A percentile compares a stretch with the other conserved stretches of the same genome.
These are phyloP conservation scores for Anhinga rufa DNA, from an alignment of 2,113 vertebrate genomes.

Conservation along the genomic window DNA sequence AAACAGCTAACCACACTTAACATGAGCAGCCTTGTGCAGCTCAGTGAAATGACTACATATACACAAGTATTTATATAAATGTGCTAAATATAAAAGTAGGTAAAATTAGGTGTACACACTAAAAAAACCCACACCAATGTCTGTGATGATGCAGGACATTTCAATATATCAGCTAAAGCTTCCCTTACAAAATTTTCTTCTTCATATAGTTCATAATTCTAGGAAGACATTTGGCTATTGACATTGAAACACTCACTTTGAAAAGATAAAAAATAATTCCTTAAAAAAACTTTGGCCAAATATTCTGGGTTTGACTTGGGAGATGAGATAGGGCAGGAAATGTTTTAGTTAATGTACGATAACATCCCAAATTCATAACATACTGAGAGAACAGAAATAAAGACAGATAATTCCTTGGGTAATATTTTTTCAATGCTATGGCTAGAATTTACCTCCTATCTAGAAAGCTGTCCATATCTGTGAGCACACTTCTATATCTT, in stretches of 20 bases:
- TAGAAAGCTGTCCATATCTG: not conserved
- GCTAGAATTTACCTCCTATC: not conserved
- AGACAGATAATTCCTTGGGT: not conserved
- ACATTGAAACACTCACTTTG: not conserved
- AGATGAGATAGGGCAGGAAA: not conserved
- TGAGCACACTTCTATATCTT: not conserved
- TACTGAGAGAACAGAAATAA: not conserved
- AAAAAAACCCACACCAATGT: rapidly evolving
- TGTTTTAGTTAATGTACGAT: not conserved
- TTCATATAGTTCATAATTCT: not conserved
- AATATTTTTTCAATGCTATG: not conserved
- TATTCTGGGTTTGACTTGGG: not conserved
- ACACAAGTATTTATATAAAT: not conserved
- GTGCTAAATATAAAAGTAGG: not conserved
- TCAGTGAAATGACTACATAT: not conserved
- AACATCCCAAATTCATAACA: not conserved
- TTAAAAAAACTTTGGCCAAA: not conserved
- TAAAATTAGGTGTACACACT: not conserved
- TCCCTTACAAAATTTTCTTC: not conserved
- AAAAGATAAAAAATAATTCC: not conserved
- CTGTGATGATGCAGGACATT: not conserved
- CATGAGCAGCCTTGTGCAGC: not conserved
- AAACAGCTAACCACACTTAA: not conserved
- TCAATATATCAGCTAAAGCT: not conserved
- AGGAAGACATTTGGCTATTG: not conserved